Base-by-base conservation (phyloP, 2,113 vertebrate species). In the Solea senegalensis region DNA sequence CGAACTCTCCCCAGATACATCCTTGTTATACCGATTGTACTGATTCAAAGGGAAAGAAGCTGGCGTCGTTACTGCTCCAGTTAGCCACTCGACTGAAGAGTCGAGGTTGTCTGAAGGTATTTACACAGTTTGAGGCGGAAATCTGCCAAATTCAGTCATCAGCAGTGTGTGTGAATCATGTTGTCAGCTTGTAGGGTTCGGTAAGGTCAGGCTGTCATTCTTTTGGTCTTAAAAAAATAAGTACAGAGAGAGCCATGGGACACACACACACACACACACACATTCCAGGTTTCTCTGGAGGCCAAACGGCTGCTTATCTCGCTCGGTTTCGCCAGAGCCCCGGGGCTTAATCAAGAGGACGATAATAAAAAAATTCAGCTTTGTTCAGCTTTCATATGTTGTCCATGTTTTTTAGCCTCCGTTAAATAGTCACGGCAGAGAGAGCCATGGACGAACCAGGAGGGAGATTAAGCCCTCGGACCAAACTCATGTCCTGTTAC, bases 91-190 rank as follows among this genome's bases (percentile, higher is more conserved):
- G 34, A 34, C 11, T 39, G 43, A 40, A 40, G 62, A 77, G 78
- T 14, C 54, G 81, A 86, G 78, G 77, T 57, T 80, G 72, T 79
- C 69, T 78, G 80, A 80, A 81, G 76, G 77, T 75, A 58, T 85
- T 85, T 79, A 71, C 53, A 76, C 78, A 71, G 72, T 80, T 58
- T 9, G 43, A 34, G 62, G 64, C 15, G 46, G 49, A 53, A 40
- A 73, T 73, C 60, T 83, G 83, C 78, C 82, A 81, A 80, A 89
- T 76, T 49, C 65, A 64, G 69, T 84, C 66, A 64, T 67, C 49
- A 27, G 63, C 56, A 44, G 45, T 39, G 2, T 8, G 57, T 54
- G 45, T 63, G 65, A 87, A 78, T 84, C 80, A 68, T 72, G 41
- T 50, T 85, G 82, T 82, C 87, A 78, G 82, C 80, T 69, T 8